Percentiles rank a stretch among this genome's conserved stretches.
These are phyloP conservation scores for Cercopithecus diana DNA, from an alignment of 2,797 vertebrate genomes.

Conservation along the genomic window DNA sequence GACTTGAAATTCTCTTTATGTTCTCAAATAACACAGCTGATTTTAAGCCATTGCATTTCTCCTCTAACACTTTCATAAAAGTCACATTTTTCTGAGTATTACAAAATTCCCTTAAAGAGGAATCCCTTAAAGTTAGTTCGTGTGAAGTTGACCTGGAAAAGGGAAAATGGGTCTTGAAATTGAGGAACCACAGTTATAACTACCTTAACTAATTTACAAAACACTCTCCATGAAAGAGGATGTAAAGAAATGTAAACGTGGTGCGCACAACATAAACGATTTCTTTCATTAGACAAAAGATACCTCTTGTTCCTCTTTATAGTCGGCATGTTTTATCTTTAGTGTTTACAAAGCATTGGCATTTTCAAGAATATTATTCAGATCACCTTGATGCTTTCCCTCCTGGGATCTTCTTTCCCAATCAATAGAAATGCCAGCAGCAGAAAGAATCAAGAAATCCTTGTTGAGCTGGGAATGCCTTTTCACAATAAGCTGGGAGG, in stretches of 20 bases:
- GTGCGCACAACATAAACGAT: background rate
- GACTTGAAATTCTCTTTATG: background rate
- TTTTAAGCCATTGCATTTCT: background rate
- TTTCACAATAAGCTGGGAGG: background rate
- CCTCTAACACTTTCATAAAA: background rate
- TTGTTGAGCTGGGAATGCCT: background rate
- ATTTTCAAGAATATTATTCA: background rate
- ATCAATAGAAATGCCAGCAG: background rate
- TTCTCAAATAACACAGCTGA: background rate
- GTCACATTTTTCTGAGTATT: conserved; percentile 6
- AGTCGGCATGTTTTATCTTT: background rate
- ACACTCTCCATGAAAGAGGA: conserved; percentile 30
- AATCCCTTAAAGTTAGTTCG: conserved; percentile 17
- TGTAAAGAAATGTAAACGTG: conserved; percentile 23
- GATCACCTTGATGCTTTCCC: background rate
- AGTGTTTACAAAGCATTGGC: background rate
- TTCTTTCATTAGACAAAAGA: conserved; percentile 38
- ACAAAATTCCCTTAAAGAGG: background rate
- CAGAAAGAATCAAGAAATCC: background rate
- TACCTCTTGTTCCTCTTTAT: background rate
- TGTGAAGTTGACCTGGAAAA: conserved; percentile 38
- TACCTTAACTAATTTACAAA: conserved; percentile 48
- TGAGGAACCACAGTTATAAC: conserved; percentile 52
- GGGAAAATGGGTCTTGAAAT: conserved; percentile 60
- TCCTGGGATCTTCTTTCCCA: background rate